Evolutionary conservation across 2,888 invertebrate genomes (phyloP).

Genomic region (Leucoptera coffeella): DNA sequence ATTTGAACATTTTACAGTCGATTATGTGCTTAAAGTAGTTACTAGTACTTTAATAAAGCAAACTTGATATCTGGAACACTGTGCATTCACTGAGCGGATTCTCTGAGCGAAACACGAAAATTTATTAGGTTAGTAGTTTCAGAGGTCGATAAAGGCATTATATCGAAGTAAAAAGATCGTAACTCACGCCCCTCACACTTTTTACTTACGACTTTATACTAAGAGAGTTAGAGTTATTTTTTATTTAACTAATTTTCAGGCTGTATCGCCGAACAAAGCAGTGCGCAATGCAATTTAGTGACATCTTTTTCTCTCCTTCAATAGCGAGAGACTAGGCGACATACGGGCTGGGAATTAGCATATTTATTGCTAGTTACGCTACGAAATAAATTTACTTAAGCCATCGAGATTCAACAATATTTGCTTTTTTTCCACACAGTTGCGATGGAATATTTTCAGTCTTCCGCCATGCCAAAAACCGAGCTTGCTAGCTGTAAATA

Average conservation of each 20-base stretch:
- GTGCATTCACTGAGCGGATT: constrained; percentile 45
- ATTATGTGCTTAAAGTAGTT: no score
- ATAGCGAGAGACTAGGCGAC: constrained; percentile 37
- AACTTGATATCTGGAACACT: no score
- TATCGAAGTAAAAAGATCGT: constrained; percentile 25
- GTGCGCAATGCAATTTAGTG: constrained; percentile 51
- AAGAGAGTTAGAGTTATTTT: constrained; percentile 33
- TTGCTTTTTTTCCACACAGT: no score
- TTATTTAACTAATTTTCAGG: constrained; percentile 22
- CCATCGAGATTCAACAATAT: constrained; percentile 2
- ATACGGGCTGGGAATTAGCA: constrained; percentile 50
- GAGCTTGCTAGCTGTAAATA: no score
- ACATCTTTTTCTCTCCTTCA: constrained; percentile 51
- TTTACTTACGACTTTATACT: constrained; percentile 30
- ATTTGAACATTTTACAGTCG: no score
- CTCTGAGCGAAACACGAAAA: constrained; percentile 51
- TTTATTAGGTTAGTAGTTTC: constrained; percentile 54
- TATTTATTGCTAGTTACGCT: constrained; percentile 49
- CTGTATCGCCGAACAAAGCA: constrained; percentile 44
- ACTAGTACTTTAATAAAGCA: no score
- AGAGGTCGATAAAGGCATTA: constrained; percentile 50
- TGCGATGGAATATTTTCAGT: no score
- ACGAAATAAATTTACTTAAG: constrained; percentile 44
- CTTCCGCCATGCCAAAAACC: no score
- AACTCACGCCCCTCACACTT: constrained; percentile 28